Base-by-base conservation (phyloP, 1,140 invertebrate genomes). In the Trichoplusia ni region DNA sequence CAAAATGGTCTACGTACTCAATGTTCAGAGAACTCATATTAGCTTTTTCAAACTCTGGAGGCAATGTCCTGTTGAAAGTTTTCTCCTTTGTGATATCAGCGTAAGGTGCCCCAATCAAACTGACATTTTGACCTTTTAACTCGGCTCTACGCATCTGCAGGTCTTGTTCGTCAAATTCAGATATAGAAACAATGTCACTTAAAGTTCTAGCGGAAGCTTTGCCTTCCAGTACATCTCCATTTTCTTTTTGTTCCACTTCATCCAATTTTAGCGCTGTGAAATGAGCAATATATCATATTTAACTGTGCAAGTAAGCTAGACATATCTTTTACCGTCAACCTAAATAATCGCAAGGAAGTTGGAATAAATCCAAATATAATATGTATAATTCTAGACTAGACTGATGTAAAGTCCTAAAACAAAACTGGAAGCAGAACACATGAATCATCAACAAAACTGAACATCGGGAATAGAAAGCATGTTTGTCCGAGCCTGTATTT, bases 141-240 rank as follows among this genome's bases (percentile, higher is more conserved):
- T 92, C 71, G 27, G 85, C 75, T 16, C 89, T 90, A 16, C 92
- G 81, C 69, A 92, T 87, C 38, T 91, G 90, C 7, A 92, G 73
- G 69, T 92, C 92, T 54, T 92, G 91, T 51, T 94, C 94, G 40
- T 94, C 93, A 49, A 92, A 94, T 54, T 95, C 94, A 0, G 94
- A 94, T 82, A 95, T 94, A 0, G 94, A 95, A 2, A 94, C 83
- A 47, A 95, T 94, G 65, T 95, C 94, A 72, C 94, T 94, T 0
- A 95, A 81, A 0, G 94, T 94, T 19, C 94, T 86, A 1, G 92
- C 94, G 33, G 94, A 93, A 1, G 89, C 90, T 71, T 93, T 93
- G 4, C 86, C 82, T 56, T 87, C 77, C 40, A 92, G 69, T 79
- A 71, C 71, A 89, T 92, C 73, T 75, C 82, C 81, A 79, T 84